These are phyloP conservation scores for Danio albolineatus DNA, from an alignment of 2,797 vertebrate genomes.

Conservation along the genomic window DNA sequence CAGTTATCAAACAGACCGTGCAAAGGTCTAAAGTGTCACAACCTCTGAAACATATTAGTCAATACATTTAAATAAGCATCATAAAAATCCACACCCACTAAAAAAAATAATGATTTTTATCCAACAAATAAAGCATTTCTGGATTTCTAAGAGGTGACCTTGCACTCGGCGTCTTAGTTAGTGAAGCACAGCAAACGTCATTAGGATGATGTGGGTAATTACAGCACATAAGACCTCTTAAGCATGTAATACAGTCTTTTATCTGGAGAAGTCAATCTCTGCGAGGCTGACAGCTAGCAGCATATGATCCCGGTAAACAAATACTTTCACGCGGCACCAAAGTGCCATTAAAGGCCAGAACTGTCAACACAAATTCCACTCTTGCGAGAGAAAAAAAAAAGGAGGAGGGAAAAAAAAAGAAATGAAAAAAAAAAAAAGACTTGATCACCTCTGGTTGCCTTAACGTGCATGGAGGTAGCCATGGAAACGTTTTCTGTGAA, in stretches of 20 bases:
- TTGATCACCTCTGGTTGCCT: slow-evolving; percentile 97
- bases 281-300: slow-evolving; percentile 90
- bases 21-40: slow-evolving; percentile 45
- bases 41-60: not conserved
- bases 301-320: slow-evolving; percentile 97
- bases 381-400: slow-evolving; percentile 75
- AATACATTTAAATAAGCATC: slow-evolving; percentile 56
- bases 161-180: slow-evolving; percentile 79
- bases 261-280: slow-evolving; percentile 92
- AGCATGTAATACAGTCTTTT: slow-evolving; percentile 91
- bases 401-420: slow-evolving; percentile 55
- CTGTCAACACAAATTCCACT: slow-evolving; percentile 98
- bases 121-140: slow-evolving; percentile 60
- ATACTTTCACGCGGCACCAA: slow-evolving; percentile 92
- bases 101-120: slow-evolving; percentile 60
- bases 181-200: slow-evolving; percentile 85
- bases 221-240: slow-evolving; percentile 83
- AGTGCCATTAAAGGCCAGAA: slow-evolving; percentile 98
- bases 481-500: slow-evolving; percentile 94
- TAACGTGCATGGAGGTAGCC: slow-evolving; percentile 98
- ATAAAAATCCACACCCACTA: slow-evolving; percentile 62
- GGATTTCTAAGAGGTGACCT: slow-evolving; percentile 76
- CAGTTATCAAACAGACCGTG: slow-evolving; percentile 19
- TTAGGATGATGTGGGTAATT: slow-evolving; percentile 90
- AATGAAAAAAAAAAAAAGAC: slow-evolving; percentile 79